A percentile compares a stretch with the other conserved stretches of the same genome.
These are phyloP conservation scores for Camelus dromedarius DNA, from an alignment of 2,113 vertebrate genomes.

Conservation along the genomic window DNA sequence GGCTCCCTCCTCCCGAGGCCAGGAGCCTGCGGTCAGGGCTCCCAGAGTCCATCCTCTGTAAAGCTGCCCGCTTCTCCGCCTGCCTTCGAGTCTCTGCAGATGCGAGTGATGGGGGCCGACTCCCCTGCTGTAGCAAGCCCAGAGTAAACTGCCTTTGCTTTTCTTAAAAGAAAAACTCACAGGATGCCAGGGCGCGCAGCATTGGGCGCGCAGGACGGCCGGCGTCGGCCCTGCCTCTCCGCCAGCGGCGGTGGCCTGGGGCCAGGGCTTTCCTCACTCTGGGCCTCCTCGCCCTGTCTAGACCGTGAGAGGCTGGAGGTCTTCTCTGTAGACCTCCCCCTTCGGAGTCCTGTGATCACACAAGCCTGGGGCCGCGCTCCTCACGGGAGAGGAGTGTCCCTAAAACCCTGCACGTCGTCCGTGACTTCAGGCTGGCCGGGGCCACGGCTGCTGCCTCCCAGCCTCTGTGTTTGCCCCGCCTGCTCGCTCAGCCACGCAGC, in stretches of 20 bases:
- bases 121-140: neutral
- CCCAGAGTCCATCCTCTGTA: neutral
- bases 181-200: neutral
- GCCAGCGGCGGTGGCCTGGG: neutral
- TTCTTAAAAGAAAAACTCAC: neutral
- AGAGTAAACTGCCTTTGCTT: neutral
- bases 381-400: neutral
- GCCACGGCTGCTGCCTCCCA: neutral
- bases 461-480: accelerated
- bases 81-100: neutral
- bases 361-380: neutral
- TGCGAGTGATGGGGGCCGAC: accelerated
- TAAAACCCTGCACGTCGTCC: neutral
- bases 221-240: neutral
- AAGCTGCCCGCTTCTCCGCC: neutral
- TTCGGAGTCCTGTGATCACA: neutral
- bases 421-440: too few species aligned
- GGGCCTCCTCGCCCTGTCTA: neutral
- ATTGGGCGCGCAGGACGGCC: accelerated
- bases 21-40: neutral
- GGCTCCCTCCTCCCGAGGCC: neutral
- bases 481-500: neutral
- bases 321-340: neutral
- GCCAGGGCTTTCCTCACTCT: neutral
- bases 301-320: neutral